Base-by-base conservation (phyloP, 1,140 invertebrate genomes). In the Phocides pigmalion region DNA sequence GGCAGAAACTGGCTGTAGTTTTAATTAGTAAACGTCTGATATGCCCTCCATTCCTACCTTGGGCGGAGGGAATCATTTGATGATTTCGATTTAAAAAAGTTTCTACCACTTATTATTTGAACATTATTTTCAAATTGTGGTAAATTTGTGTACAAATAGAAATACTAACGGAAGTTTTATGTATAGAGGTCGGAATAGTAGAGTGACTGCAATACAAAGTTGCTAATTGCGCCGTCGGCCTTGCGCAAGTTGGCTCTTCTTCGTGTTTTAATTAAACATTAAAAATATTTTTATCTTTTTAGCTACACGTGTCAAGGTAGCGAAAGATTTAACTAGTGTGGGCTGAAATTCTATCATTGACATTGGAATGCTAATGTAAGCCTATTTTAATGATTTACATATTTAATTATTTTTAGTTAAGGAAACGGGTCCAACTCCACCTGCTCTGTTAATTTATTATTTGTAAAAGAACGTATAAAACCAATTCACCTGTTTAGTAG, bases 231-330 rank as follows among this genome's bases (percentile, higher is more conserved):
- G 37, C n/a, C 35, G 1, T 19, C 35, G 51, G 51, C 37, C 35
- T 41, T 54, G 51, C 51, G 25, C 17, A 35, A 54, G 17, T 19
- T 20, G 19, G 51, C 37, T 54, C 17, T 51, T 42, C 39, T 20
- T 25, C 19, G 25, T 42, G 37, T 41, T 42, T 25, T 25, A 56
- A 42, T 56, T 16, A 42, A 41, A 56, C 51, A 56, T 49, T 56
- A 39, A 54, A 39, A 15, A 15, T 54, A 19, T 25, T 56, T 41
- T 42, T 56, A 22, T 41, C 14, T 39, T 41, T 54, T 41, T 39
- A 20, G 37, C 6, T 41, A 2, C 35, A 15, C 37, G 51, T 54
- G 51, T 41, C 51, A 41, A 54, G 51, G 35, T 39, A 22, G 50
- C 17, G 11, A 2, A 20, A 39, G n/a, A 14, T 39, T 39, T 39